These are phyloP conservation scores for Gulo gulo DNA, from an alignment of 2,113 vertebrate genomes.

Conservation along the genomic window DNA sequence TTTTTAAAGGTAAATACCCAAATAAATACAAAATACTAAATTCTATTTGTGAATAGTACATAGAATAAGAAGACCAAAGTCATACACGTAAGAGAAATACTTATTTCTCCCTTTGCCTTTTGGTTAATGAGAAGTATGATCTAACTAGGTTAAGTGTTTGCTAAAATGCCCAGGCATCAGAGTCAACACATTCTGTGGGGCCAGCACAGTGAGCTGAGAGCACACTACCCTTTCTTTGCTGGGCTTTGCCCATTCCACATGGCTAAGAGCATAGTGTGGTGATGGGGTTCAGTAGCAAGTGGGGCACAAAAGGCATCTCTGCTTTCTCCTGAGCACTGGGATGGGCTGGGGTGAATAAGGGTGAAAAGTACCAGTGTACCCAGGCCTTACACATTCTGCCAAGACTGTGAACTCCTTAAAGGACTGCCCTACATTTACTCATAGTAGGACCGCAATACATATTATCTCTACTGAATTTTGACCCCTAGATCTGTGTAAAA, in stretches of 20 bases:
- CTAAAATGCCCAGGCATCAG: neutral
- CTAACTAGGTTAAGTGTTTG: neutral
- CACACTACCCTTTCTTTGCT: neutral
- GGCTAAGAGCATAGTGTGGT: too few relatives aligned
- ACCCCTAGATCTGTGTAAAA: neutral
- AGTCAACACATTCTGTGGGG: neutral
- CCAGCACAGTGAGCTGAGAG: neutral
- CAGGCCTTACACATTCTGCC: neutral
- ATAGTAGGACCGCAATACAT: too few relatives aligned
- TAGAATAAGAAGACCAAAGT: neutral
- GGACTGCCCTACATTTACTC: neutral
- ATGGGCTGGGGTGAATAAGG: too few relatives aligned
- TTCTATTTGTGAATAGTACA: neutral
- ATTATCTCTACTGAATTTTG: neutral
- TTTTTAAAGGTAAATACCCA: neutral
- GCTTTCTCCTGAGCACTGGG: neutral
- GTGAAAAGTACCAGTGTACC: accelerated
- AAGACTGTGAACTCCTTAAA: neutral
- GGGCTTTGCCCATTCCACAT: accelerated
- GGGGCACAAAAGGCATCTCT: neutral
- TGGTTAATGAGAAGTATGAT: neutral
- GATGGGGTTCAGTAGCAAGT: neutral
- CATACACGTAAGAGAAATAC: neutral
- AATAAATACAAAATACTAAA: conserved; percentile 8
- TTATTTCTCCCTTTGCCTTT: neutral